phyloP scores from a whole-genome alignment of 2,113 vertebrate genomes.

The Serilophus lunatus region DNA sequence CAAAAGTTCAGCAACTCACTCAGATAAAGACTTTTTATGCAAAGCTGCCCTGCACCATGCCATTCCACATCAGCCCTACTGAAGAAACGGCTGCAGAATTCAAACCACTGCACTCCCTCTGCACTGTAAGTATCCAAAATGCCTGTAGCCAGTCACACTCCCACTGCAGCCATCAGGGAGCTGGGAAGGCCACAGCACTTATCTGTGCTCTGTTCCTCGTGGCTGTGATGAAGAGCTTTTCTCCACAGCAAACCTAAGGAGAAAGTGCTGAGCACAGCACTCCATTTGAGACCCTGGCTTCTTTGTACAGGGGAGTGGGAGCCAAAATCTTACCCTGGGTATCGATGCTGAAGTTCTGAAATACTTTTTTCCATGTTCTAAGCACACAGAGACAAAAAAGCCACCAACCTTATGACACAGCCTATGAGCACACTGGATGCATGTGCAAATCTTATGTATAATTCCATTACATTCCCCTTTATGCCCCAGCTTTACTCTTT shows the following conservation, averaged over 20 bases:
- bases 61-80: not conserved
- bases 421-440: not conserved
- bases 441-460: not conserved
- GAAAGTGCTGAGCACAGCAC: not conserved
- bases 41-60: not conserved
- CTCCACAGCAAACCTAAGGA: not conserved
- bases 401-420: not conserved
- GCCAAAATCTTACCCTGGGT: not conserved
- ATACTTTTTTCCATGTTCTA: not conserved
- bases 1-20: not conserved
- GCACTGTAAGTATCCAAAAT: no score
- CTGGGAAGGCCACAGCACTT: not conserved
- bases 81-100: not conserved
- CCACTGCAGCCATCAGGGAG: not conserved
- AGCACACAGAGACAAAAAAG: not conserved
- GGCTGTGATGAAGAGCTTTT: not conserved
- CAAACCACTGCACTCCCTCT: not conserved
- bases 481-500: not conserved
- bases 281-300: not conserved
- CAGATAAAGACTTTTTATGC: not conserved
- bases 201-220: fast-evolving
- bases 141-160: not conserved
- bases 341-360: not conserved
- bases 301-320: not conserved
- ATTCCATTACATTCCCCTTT: not conserved